Conservation (phyloP, 2,113 vertebrate genomes). For the Hirundichthys speculiger region DNA sequence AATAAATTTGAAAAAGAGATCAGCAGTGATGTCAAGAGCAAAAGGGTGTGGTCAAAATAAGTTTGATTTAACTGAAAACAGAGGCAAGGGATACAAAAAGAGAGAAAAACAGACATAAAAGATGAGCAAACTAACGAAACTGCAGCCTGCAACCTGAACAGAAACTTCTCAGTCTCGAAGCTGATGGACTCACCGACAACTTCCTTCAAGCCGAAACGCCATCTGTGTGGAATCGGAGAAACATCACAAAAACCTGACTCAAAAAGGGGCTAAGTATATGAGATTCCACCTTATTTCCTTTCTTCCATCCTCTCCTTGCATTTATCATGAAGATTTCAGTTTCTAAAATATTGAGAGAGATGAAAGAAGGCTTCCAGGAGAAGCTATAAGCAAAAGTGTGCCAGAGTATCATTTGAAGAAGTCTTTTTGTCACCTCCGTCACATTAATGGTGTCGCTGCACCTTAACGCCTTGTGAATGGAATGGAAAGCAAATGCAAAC, state of each 20-base stretch:
- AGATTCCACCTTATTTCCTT: neutral
- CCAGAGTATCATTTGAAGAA: neutral
- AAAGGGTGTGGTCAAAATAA: no score
- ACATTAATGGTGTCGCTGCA: no score
- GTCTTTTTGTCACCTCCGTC: neutral
- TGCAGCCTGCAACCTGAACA: conserved; percentile 4
- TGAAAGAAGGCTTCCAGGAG: no score
- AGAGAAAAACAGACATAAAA: no score
- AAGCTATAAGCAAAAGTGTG: no score
- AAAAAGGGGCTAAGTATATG: no score
- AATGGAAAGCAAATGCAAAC: neutral
- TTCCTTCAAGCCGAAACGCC: conserved; percentile 30
- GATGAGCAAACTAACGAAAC: neutral
- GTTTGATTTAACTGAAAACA: no score
- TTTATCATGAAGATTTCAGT: no score
- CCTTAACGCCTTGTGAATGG: neutral
- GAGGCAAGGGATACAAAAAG: no score
- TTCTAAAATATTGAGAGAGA: no score
- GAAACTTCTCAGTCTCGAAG: conserved; percentile 14
- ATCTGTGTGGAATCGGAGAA: conserved; percentile 19
- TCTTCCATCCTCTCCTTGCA: neutral
- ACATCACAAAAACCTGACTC: conserved; percentile 19
- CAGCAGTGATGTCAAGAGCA: no score
- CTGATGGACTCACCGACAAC: conserved; percentile 34
- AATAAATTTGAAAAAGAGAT: no score